phyloP scores from a whole-genome alignment of 2,797 vertebrate genomes.

The Diplodus sargus region DNA sequence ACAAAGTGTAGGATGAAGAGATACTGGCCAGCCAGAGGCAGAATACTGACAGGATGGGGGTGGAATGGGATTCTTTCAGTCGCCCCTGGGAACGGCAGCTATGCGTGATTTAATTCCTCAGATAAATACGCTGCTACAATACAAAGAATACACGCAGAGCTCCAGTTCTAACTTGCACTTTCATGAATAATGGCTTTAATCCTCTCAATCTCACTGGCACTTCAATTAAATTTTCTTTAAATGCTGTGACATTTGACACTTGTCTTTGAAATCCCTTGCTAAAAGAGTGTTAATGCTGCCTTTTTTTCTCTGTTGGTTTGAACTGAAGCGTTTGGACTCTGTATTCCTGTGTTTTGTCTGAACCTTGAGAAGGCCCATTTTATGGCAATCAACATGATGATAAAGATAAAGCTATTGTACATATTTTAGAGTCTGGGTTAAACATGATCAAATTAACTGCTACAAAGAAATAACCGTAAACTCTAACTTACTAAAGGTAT shows the following conservation, averaged over 20 bases:
- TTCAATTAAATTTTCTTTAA: constrained; percentile 47
- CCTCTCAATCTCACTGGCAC: constrained; percentile 43
- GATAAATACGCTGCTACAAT: constrained; percentile 31
- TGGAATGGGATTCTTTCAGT: constrained; percentile 47
- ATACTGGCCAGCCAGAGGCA: constrained; percentile 41
- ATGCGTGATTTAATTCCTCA: constrained; percentile 37
- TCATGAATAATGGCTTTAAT: constrained; percentile 43
- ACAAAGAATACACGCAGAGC: not conserved
- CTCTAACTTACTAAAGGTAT: not conserved
- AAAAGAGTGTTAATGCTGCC: constrained; percentile 24
- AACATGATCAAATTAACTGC: constrained; percentile 7
- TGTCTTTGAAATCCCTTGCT: constrained; percentile 40
- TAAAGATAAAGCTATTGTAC: not conserved
- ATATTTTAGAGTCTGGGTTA: not conserved
- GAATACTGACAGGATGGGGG: constrained; percentile 35
- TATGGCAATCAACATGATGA: not conserved
- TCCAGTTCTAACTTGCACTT: constrained; percentile 15
- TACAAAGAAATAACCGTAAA: constrained; percentile 15
- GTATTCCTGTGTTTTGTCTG: not conserved
- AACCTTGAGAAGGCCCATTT: not conserved
- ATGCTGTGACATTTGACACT: constrained; percentile 45
- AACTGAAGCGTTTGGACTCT: constrained; percentile 13
- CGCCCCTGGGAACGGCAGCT: constrained; percentile 37
- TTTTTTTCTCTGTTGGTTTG: not conserved
- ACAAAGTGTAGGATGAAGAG: constrained; percentile 44